phyloP scores from a whole-genome alignment of 2,113 vertebrate species.

The Gobio gobio region DNA sequence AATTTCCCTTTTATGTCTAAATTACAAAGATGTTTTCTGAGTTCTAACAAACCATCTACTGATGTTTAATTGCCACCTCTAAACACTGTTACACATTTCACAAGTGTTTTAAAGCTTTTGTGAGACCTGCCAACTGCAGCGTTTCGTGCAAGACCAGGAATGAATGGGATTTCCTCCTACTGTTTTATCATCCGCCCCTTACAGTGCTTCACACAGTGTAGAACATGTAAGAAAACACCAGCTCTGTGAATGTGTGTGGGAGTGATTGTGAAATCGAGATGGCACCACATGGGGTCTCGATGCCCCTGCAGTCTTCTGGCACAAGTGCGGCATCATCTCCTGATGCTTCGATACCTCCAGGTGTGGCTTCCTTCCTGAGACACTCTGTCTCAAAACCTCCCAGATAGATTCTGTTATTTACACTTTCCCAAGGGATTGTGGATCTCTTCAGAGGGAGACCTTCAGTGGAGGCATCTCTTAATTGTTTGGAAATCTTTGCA shows the following conservation, averaged over 20 bases:
- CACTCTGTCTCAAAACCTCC: neutral
- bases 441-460: neutral
- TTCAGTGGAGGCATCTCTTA: neutral
- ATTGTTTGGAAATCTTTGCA: neutral
- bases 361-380: conserved; percentile 14
- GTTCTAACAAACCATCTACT: neutral
- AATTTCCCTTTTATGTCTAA: neutral
- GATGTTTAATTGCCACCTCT: conserved; percentile 7
- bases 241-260: conserved; percentile 9
- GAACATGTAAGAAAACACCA: conserved; percentile 22
- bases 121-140: neutral
- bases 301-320: conserved; percentile 11
- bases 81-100: conserved; percentile 8
- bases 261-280: conserved; percentile 7
- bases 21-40: neutral
- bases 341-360: conserved; percentile 10
- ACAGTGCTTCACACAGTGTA: neutral
- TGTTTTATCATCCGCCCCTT: conserved; percentile 20
- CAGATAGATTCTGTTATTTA: neutral
- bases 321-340: conserved; percentile 31
- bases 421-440: neutral
- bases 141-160: neutral
- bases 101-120: neutral
- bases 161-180: conserved; percentile 17
- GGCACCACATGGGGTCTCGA: conserved; percentile 24